Conservation (phyloP, 35 echinoderm and acorn worm species). For the Chiridota heheva region DNA sequence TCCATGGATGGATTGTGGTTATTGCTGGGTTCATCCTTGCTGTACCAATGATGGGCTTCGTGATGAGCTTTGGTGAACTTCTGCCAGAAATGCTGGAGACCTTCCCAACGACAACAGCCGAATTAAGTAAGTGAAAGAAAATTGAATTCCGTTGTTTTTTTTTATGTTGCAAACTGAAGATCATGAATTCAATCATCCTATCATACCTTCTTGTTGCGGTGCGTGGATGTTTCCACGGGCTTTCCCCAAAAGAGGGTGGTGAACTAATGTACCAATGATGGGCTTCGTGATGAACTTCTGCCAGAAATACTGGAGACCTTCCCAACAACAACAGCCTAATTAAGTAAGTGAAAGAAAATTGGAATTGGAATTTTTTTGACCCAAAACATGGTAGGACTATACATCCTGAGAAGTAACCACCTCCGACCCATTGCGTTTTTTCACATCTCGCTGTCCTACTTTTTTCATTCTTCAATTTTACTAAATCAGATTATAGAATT, state of each 20-base stretch:
- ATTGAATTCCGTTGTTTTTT: not conserved
- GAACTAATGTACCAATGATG: conserved; percentile 88
- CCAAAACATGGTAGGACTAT: too few species aligned
- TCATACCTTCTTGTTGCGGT: too few species aligned
- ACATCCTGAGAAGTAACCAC: too few species aligned
- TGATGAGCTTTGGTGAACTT: conserved; percentile 98
- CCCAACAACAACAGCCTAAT: conserved; percentile 46
- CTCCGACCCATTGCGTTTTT: too few species aligned
- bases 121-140: conserved; percentile 82
- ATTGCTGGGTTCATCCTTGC: conserved; percentile 79
- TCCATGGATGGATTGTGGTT: conserved; percentile 72
- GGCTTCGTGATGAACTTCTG: conserved; percentile 90
- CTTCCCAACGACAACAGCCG: conserved; percentile 52
- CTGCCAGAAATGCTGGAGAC: conserved; percentile 56
- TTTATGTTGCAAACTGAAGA: too few species aligned
- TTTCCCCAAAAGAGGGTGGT: too few species aligned
- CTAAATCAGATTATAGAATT: too few species aligned
- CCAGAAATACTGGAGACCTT: conserved; percentile 59
- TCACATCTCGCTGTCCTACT: too few species aligned
- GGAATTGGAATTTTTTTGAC: not conserved
- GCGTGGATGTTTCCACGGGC: too few species aligned
- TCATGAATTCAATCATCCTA: too few species aligned
- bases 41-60: conserved; percentile 88
- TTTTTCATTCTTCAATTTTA: too few species aligned
- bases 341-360: conserved; percentile 89